Evolutionary conservation across 2,888 invertebrate species (phyloP).

Genomic region (Sceliomorpha sp.): DNA sequence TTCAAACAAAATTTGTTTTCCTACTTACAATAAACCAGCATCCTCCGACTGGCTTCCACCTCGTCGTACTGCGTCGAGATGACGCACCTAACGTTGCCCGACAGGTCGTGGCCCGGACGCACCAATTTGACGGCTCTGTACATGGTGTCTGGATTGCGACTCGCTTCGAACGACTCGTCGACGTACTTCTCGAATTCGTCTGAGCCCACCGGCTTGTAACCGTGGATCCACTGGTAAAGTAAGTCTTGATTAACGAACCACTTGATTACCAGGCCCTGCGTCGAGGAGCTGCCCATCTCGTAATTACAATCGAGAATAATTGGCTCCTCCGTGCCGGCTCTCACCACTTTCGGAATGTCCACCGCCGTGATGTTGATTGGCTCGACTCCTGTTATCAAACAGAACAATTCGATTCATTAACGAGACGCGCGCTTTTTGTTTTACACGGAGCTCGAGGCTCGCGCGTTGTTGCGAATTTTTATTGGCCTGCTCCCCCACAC

Average conservation of each 20-base stretch:
- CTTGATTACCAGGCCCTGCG: slow-evolving; percentile 87
- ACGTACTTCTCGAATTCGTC: slow-evolving; percentile 74
- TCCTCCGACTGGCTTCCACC: slow-evolving; percentile 72
- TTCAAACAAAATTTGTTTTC: no score
- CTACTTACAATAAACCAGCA: slow-evolving; percentile 73
- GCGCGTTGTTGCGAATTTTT: no score
- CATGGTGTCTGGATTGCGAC: slow-evolving; percentile 85
- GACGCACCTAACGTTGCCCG: slow-evolving; percentile 87
- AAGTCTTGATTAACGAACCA: slow-evolving; percentile 87
- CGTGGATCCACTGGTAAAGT: slow-evolving; percentile 91
- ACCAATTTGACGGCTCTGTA: slow-evolving; percentile 87
- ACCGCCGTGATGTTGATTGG: slow-evolving; percentile 84
- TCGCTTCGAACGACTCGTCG: slow-evolving; percentile 85
- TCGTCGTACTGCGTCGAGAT: slow-evolving; percentile 87
- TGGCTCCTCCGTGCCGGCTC: slow-evolving; percentile 83
- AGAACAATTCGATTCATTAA: slow-evolving; percentile 30
- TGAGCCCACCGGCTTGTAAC: slow-evolving; percentile 85
- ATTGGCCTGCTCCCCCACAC: no score
- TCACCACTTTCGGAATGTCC: slow-evolving; percentile 83
- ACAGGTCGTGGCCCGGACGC: slow-evolving; percentile 86
- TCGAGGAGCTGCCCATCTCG: slow-evolving; percentile 82
- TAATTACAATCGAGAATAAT: slow-evolving; percentile 88
- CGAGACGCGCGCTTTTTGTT: no score
- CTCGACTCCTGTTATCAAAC: slow-evolving; percentile 81
- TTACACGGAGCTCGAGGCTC: no score